Conservation (phyloP, 2,797 vertebrate species). For the Loriculus beryllinus region DNA sequence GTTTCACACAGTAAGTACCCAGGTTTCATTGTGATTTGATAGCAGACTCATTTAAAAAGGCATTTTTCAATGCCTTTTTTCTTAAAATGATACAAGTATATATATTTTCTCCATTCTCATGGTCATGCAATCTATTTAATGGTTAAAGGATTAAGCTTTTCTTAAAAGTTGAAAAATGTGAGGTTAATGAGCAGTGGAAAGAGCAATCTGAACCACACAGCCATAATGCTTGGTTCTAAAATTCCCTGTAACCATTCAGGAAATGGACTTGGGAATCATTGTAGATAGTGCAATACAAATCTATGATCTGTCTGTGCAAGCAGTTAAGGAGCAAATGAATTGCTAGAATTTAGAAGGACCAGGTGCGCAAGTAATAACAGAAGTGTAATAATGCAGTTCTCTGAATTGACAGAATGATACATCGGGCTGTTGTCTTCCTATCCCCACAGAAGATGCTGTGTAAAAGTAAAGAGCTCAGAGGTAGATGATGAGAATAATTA, state of each 20-base stretch:
- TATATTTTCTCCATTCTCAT: neutral
- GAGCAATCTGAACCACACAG: neutral
- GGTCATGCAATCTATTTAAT: neutral
- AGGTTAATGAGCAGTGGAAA: neutral
- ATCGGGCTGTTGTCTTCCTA: neutral
- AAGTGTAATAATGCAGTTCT: neutral
- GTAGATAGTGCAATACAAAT: neutral
- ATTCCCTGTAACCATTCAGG: slow-evolving; percentile 4
- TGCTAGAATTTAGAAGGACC: neutral
- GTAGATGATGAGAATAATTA: neutral
- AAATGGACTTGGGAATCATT: slow-evolving; percentile 1
- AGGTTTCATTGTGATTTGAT: neutral
- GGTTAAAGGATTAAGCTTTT: neutral
- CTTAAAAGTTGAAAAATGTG: neutral
- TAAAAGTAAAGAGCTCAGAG: neutral
- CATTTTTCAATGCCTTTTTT: neutral
- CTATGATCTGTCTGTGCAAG: neutral
- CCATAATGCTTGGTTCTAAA: neutral
- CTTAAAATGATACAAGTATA: neutral
- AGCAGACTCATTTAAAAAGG: neutral
- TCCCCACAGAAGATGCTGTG: neutral
- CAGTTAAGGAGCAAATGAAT: slow-evolving; percentile 10
- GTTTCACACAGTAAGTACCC: neutral
- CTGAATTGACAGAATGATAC: neutral
- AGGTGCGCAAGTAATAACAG: neutral